phyloP scores from a whole-genome alignment of 2,113 vertebrate species.

The Cygnus buccinator region DNA sequence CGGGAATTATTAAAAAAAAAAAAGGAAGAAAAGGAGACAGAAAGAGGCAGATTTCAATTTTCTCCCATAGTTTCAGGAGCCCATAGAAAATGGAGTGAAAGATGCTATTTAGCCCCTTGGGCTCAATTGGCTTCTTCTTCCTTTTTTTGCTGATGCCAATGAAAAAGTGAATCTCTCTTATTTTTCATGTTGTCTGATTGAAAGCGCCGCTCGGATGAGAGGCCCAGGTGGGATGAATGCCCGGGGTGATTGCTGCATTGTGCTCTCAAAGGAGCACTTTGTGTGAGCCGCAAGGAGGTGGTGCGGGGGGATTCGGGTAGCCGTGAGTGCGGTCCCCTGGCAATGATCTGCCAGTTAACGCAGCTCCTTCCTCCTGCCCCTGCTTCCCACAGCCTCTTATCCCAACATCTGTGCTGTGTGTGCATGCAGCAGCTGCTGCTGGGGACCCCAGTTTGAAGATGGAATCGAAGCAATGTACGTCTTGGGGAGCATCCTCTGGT shows the following conservation, averaged over 20 bases:
- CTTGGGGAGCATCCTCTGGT: not conserved
- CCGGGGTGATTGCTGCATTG: constrained; percentile 64
- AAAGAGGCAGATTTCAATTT: constrained; percentile 59
- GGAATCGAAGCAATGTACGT: not conserved
- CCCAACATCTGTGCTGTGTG: not conserved
- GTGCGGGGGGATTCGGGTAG: not conserved
- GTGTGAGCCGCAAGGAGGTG: constrained; percentile 39
- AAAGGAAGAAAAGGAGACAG: constrained; percentile 29
- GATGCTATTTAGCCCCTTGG: constrained; percentile 42
- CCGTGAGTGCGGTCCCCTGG: constrained; percentile 10
- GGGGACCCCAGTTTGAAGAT: not conserved
- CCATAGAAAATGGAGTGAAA: constrained; percentile 50
- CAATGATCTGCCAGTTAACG: not conserved
- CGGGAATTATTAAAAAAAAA: constrained; percentile 20
- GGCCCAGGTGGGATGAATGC: constrained; percentile 71
- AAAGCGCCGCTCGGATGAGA: constrained; percentile 40
- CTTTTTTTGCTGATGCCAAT: constrained; percentile 41
- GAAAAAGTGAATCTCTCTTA: constrained; percentile 42
- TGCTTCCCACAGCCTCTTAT: not conserved
- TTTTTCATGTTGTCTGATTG: constrained; percentile 64
- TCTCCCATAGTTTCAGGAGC: constrained; percentile 13
- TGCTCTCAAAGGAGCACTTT: constrained; percentile 60
- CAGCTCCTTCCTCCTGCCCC: constrained; percentile 39
- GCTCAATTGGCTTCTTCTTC: not conserved
- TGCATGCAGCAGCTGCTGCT: not conserved